These are phyloP conservation scores for Melanotaenia duboulayi DNA, from an alignment of 2,113 vertebrate genomes.

Conservation along the genomic window DNA sequence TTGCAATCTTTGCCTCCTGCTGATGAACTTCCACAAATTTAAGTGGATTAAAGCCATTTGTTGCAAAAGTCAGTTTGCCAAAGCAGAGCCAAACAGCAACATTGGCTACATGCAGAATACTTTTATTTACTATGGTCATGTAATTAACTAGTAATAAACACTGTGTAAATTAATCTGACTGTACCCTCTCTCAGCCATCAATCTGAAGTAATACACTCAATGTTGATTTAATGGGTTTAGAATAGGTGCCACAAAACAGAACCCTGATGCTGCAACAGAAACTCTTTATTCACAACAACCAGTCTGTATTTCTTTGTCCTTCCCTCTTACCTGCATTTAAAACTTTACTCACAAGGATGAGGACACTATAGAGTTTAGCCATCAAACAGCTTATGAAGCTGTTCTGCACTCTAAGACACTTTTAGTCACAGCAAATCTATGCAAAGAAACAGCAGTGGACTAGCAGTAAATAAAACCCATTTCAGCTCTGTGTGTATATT, in stretches of 20 bases:
- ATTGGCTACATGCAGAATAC: constrained; percentile 36
- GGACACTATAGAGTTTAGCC: constrained; percentile 16
- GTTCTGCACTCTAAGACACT: constrained; percentile 31
- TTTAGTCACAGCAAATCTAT: constrained; percentile 45
- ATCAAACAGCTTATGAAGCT: constrained; percentile 33
- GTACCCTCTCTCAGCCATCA: constrained; percentile 52
- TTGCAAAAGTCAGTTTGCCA: constrained; percentile 46
- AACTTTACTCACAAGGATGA: constrained; percentile 6
- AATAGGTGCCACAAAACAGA: constrained; percentile 28
- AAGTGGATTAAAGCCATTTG: constrained; percentile 68
- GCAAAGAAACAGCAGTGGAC: constrained; percentile 38
- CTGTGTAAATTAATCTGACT: constrained; percentile 65
- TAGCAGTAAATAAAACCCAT: constrained; percentile 20
- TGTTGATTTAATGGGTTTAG: constrained; percentile 53
- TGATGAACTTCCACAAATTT: constrained; percentile 63
- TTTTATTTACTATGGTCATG: constrained; percentile 30
- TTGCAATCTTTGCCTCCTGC: constrained; percentile 64
- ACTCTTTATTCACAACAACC: constrained; percentile 4
- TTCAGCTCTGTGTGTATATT: constrained; percentile 42
- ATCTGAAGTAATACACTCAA: constrained; percentile 51
- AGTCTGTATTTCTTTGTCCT: constrained; percentile 15
- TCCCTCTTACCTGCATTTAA: constrained; percentile 22
- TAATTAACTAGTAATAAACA: constrained; percentile 63
- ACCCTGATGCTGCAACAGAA: constrained; percentile 10
- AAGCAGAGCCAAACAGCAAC: constrained; percentile 44